phyloP scores from a whole-genome alignment of 2,113 vertebrate genomes.

The Chionodraco myersi region DNA sequence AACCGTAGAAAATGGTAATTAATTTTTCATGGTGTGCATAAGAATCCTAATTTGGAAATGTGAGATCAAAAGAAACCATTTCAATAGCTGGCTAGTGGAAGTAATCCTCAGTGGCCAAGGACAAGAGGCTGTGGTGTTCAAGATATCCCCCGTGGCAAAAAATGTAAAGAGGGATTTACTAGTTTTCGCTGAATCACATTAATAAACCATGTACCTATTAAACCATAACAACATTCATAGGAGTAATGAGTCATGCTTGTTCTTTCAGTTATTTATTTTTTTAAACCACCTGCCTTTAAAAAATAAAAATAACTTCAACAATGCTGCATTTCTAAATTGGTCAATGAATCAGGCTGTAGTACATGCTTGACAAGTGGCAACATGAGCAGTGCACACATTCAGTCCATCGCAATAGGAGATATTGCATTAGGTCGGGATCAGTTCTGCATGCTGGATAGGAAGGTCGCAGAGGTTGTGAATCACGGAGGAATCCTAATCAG shows the following conservation, averaged over 20 bases:
- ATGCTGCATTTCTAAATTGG: neutral
- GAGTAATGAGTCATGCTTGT: constrained; percentile 39
- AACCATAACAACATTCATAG: constrained; percentile 25
- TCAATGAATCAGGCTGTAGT: constrained; percentile 3
- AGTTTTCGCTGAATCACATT: constrained; percentile 61
- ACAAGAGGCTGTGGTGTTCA: constrained; percentile 59
- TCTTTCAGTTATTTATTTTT: constrained; percentile 3
- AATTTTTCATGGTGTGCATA: constrained; percentile 80
- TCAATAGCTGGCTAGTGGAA: constrained; percentile 68
- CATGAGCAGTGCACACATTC: constrained; percentile 40
- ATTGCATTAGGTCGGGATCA: constrained; percentile 40
- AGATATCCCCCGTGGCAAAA: constrained; percentile 53
- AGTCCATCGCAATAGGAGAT: constrained; percentile 30
- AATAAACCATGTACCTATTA: constrained; percentile 56
- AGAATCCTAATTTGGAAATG: constrained; percentile 80
- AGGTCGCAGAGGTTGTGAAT: constrained; percentile 72
- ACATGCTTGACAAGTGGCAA: constrained; percentile 47
- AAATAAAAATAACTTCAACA: neutral
- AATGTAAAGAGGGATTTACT: constrained; percentile 47
- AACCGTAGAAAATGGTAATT: constrained; percentile 76
- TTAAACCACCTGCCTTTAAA: neutral
- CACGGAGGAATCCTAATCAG: constrained; percentile 79
- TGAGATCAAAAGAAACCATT: constrained; percentile 80
- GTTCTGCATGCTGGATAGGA: constrained; percentile 61
- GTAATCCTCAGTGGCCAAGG: constrained; percentile 84